phyloP scores from a whole-genome alignment of 2,888 invertebrate species.

The Gryllus longicercus region DNA sequence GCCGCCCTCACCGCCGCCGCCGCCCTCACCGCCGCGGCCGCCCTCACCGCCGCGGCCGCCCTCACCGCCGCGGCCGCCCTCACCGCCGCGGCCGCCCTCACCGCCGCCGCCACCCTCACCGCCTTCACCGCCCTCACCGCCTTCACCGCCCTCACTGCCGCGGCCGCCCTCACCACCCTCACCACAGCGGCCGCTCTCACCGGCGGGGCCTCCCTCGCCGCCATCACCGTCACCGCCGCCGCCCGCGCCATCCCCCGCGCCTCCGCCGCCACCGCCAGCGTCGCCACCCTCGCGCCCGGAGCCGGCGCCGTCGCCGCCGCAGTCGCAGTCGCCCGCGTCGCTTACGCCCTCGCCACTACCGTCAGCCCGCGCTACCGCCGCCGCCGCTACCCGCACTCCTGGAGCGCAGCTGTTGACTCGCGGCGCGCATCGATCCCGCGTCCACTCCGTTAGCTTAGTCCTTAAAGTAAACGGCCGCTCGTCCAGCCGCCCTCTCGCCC shows the following conservation, averaged over 20 bases:
- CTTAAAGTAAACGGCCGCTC: background rate
- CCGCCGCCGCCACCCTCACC: too few relatives aligned
- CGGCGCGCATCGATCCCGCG: background rate
- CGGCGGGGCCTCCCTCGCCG: background rate
- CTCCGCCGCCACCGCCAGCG: background rate
- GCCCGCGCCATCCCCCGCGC: too few relatives aligned
- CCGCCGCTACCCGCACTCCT: background rate
- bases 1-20: background rate
- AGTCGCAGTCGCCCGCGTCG: background rate
- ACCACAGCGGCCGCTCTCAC: background rate
- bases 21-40: background rate
- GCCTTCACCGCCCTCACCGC: too few relatives aligned
- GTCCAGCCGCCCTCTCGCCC: background rate
- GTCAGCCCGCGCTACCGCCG: background rate
- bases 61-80: too few relatives aligned
- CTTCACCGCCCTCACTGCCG: background rate
- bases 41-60: background rate
- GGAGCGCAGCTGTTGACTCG: conserved; percentile 2
- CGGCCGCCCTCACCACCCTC: background rate
- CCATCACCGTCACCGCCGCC: too few relatives aligned
- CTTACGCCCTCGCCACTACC: background rate
- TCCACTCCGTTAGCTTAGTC: conserved; percentile 17
- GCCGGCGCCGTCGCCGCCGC: background rate
- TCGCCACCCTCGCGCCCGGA: background rate
- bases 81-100: background rate